Evolutionary conservation across 2,113 vertebrate species (phyloP).

Genomic region (Scatophagus argus): DNA sequence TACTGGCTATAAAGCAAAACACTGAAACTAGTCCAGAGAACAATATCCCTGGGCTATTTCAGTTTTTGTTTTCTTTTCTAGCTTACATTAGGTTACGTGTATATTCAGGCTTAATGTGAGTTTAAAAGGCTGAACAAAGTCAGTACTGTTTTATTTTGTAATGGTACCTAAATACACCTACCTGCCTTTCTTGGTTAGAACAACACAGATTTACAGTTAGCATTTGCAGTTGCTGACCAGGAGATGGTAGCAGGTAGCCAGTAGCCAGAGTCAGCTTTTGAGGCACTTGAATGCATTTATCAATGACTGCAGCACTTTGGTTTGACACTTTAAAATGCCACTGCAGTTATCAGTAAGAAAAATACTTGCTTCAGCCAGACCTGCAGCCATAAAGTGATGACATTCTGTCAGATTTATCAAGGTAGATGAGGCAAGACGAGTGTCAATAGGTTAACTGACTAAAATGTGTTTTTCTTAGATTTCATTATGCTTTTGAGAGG

Average conservation of each 20-base stretch:
- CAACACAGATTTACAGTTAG: background rate
- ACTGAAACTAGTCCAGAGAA: background rate
- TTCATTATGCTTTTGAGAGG: background rate
- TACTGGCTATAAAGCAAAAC: background rate
- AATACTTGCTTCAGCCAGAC: background rate
- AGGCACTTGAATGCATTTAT: too few relatives aligned
- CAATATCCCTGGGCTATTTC: background rate
- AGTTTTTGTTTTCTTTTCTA: background rate
- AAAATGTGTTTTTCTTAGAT: too few relatives aligned
- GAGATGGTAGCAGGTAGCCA: slow-evolving; percentile 42
- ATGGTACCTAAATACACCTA: background rate
- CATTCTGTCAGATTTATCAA: background rate
- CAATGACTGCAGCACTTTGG: background rate
- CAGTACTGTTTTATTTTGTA: background rate
- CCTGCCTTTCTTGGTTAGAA: background rate
- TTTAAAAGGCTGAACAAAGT: background rate
- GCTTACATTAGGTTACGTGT: background rate
- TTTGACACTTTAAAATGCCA: background rate
- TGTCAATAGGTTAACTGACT: background rate
- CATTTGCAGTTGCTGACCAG: slow-evolving; percentile 13
- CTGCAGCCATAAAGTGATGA: background rate
- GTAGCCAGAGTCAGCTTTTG: too few relatives aligned
- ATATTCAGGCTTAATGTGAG: background rate
- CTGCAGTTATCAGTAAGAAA: background rate
- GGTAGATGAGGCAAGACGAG: background rate